phyloP scores from a whole-genome alignment of 2,888 invertebrate genomes.

The Hirtodrosophila trivittata region DNA sequence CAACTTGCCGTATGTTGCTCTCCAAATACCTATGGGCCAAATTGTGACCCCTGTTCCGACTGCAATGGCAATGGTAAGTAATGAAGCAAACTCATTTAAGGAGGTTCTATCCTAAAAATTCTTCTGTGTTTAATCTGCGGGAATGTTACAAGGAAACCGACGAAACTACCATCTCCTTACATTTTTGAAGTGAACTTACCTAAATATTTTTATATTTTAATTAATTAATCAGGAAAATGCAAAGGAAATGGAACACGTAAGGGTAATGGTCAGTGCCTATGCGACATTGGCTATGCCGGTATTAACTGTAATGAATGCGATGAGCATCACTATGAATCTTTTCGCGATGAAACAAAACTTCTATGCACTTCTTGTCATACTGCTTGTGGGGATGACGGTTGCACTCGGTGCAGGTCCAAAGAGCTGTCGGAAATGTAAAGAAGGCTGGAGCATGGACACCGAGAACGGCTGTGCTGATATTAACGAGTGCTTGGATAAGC shows the following conservation, averaged over 20 bases:
- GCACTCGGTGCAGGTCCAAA: slow-evolving; percentile 89
- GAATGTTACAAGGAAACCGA: too few species aligned
- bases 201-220: too few species aligned
- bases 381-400: slow-evolving; percentile 90
- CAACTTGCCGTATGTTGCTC: slow-evolving; percentile 93
- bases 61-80: slow-evolving; percentile 89
- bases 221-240: slow-evolving; percentile 84
- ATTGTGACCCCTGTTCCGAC: slow-evolving; percentile 92
- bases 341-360: slow-evolving; percentile 89
- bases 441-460: slow-evolving; percentile 90
- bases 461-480: slow-evolving; percentile 93
- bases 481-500: slow-evolving; percentile 90
- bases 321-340: slow-evolving; percentile 89
- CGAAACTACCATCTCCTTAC: too few species aligned
- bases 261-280: slow-evolving; percentile 95
- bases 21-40: slow-evolving; percentile 90
- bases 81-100: too few species aligned
- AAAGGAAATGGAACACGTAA: slow-evolving; percentile 95
- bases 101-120: too few species aligned
- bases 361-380: slow-evolving; percentile 91
- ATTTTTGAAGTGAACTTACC: too few species aligned
- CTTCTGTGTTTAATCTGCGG: too few species aligned
- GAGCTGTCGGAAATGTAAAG: slow-evolving; percentile 86
- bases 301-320: slow-evolving; percentile 91
- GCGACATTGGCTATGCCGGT: slow-evolving; percentile 92